phyloP scores from a whole-genome alignment of 2,888 invertebrate genomes.

The Oxytorus armatus region DNA sequence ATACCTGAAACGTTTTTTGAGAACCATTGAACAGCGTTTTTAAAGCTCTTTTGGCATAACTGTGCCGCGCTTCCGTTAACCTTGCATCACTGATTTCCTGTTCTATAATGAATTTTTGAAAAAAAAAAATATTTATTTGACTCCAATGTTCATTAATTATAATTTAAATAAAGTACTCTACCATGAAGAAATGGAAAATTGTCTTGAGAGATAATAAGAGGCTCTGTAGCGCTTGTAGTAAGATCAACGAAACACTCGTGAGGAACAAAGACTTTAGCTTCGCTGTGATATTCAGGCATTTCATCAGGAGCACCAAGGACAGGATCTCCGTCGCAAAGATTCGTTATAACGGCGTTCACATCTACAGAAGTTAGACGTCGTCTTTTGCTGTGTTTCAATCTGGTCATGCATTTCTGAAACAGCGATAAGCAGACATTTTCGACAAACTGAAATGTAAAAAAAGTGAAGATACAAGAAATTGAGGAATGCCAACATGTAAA shows the following conservation, averaged over 20 bases:
- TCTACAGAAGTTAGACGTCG: slow-evolving; percentile 79
- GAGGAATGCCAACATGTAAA: slow-evolving; percentile 76
- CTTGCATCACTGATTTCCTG: slow-evolving; percentile 80
- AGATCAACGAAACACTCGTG: slow-evolving; percentile 79
- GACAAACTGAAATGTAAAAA: neutral
- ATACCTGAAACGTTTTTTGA: slow-evolving; percentile 83
- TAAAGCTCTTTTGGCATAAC: slow-evolving; percentile 81
- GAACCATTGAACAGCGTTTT: slow-evolving; percentile 83
- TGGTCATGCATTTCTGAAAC: slow-evolving; percentile 82
- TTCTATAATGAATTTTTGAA: slow-evolving; percentile 71
- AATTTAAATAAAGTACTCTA: neutral
- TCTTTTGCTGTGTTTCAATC: slow-evolving; percentile 81
- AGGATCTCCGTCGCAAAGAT: slow-evolving; percentile 82
- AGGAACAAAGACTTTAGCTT: slow-evolving; percentile 82
- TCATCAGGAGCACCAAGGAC: slow-evolving; percentile 80
- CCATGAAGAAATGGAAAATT: slow-evolving; percentile 80
- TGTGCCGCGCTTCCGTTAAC: slow-evolving; percentile 79
- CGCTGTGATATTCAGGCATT: slow-evolving; percentile 80
- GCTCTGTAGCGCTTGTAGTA: slow-evolving; percentile 76
- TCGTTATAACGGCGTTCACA: slow-evolving; percentile 81
- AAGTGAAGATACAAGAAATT: slow-evolving; percentile 3
- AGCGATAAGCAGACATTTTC: too few relatives aligned
- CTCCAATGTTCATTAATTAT: neutral
- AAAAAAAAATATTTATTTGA: neutral
- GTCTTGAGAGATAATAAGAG: slow-evolving; percentile 77